phyloP scores from a whole-genome alignment of 2,797 vertebrate species.

The Scyliorhinus canicula region DNA sequence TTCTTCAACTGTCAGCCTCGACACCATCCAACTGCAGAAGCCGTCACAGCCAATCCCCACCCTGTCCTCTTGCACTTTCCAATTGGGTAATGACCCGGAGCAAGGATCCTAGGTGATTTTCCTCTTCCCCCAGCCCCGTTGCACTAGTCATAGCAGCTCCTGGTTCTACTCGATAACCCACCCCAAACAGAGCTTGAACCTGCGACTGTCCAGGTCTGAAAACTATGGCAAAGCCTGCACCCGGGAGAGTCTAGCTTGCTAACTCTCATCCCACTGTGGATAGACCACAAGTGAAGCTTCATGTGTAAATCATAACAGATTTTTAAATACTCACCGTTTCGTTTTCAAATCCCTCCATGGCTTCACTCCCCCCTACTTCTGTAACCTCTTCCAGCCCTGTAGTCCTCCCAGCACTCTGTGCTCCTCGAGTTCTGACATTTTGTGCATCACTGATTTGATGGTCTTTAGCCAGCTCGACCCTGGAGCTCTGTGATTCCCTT shows the following conservation, averaged over 20 bases:
- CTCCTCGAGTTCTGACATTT: not conserved
- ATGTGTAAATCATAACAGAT: not conserved
- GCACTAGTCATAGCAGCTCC: not conserved
- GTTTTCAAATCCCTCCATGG: not conserved
- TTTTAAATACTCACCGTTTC: not conserved
- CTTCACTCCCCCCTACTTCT: not conserved
- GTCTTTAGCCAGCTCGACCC: not conserved
- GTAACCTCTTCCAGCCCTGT: not conserved
- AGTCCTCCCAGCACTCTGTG: not conserved
- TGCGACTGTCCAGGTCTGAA: not conserved
- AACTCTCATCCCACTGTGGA: not conserved
- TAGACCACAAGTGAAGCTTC: not conserved
- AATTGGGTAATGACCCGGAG: not conserved
- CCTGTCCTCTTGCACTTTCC: not conserved
- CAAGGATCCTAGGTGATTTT: not conserved
- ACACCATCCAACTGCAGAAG: not conserved
- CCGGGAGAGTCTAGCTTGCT: not conserved
- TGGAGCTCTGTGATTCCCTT: not conserved
- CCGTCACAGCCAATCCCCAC: not conserved
- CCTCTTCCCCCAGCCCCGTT: not conserved
- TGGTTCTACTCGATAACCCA: not conserved
- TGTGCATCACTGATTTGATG: not conserved
- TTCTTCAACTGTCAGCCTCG: not conserved
- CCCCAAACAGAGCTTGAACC: too few relatives aligned
- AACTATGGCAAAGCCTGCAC: not conserved